These are phyloP conservation scores for Tiliacea citrago DNA, from an alignment of 2,888 invertebrate genomes.

Conservation along the genomic window DNA sequence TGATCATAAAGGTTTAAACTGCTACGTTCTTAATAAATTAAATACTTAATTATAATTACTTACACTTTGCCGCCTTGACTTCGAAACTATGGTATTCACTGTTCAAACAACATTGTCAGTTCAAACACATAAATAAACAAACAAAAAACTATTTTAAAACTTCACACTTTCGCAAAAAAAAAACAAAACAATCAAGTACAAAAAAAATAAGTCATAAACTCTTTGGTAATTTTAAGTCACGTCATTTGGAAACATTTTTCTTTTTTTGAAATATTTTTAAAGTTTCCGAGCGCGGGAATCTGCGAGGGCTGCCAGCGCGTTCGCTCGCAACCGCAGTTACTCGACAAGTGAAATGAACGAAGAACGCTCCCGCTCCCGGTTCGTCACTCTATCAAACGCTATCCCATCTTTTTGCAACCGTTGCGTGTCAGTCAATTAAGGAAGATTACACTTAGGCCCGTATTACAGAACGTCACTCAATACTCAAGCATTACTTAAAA, in stretches of 20 bases:
- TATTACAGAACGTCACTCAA: no score
- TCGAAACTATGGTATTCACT: constrained; percentile 41
- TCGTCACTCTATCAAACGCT: constrained; percentile 70
- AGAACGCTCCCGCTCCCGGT: constrained; percentile 77
- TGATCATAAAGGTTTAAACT: constrained; percentile 49
- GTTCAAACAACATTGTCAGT: constrained; percentile 35
- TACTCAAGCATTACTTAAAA: no score
- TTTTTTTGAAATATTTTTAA: constrained; percentile 62
- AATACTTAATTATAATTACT: constrained; percentile 57
- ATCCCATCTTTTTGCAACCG: constrained; percentile 74
- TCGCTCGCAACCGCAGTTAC: constrained; percentile 75
- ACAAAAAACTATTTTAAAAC: constrained; percentile 41
- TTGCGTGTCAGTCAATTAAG: constrained; percentile 76
- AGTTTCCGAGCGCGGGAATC: constrained; percentile 66
- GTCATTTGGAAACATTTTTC: constrained; percentile 73
- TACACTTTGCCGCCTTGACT: constrained; percentile 59
- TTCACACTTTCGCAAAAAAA: constrained; percentile 51
- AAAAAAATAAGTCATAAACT: constrained; percentile 57
- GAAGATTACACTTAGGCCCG: constrained; percentile 75
- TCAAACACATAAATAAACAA: constrained; percentile 53
- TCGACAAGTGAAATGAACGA: constrained; percentile 80
- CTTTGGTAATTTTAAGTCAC: constrained; percentile 72
- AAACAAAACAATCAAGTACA: constrained; percentile 47
- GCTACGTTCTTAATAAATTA: constrained; percentile 46
- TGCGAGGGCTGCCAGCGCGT: constrained; percentile 71